Percentiles rank a stretch among this genome's conserved stretches.
These are phyloP conservation scores for Chiridota heheva DNA, from an alignment of 35 echinoderm and acorn worm genomes.

Conservation along the genomic window DNA sequence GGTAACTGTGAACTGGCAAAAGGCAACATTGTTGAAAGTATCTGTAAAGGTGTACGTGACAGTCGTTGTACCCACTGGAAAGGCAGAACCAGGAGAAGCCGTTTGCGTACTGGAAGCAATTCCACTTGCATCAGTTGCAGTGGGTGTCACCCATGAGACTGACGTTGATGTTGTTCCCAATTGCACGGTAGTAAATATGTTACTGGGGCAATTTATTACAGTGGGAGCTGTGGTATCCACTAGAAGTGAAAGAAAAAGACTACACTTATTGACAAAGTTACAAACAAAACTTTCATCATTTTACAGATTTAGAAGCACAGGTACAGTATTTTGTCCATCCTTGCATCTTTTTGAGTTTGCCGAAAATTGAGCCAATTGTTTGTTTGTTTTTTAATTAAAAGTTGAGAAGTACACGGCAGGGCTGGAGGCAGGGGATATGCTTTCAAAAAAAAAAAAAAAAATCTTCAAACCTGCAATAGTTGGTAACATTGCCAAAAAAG, in stretches of 20 bases:
- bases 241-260: not conserved
- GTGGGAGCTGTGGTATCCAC: constrained; percentile 21
- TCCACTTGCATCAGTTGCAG: not conserved
- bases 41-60: constrained; percentile 7
- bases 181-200: not conserved
- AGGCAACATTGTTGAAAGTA: too few relatives aligned
- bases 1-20: too few relatives aligned
- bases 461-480: too few relatives aligned
- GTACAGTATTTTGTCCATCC: too few relatives aligned
- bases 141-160: constrained; percentile 6
- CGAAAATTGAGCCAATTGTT: too few relatives aligned
- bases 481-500: too few relatives aligned
- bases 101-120: not conserved
- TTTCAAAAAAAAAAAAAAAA: too few relatives aligned
- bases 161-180: not conserved
- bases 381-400: too few relatives aligned
- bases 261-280: not conserved
- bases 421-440: too few relatives aligned
- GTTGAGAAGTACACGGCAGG: too few relatives aligned
- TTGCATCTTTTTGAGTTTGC: too few relatives aligned
- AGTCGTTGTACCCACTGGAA: not conserved
- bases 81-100: not conserved
- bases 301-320: too few relatives aligned
- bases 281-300: not conserved
- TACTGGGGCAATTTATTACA: not conserved